These are phyloP conservation scores for Lepisosteus osseus DNA, from an alignment of 2,113 vertebrate genomes.

Conservation along the genomic window DNA sequence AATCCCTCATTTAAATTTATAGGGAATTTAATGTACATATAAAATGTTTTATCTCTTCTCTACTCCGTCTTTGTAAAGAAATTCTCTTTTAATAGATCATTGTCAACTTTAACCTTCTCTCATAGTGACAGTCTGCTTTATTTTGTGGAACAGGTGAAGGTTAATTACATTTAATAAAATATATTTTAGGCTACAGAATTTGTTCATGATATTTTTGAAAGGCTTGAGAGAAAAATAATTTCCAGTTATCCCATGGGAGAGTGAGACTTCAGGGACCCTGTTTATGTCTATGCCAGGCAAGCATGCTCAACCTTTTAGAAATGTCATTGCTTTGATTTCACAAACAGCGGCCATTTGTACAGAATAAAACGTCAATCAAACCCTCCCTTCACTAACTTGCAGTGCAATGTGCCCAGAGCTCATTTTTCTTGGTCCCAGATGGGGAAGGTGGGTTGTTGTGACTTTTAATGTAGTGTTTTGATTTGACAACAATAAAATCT, in stretches of 20 bases:
- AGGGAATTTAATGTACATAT: too few relatives aligned
- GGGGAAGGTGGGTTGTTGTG: background rate
- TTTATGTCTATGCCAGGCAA: background rate
- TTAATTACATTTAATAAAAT: too few relatives aligned
- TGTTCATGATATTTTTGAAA: too few relatives aligned
- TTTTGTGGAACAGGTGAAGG: too few relatives aligned
- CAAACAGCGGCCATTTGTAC: background rate
- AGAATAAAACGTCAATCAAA: background rate
- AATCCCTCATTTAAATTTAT: too few relatives aligned
- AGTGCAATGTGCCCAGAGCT: background rate
- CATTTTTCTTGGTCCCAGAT: background rate
- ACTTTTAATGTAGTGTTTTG: background rate
- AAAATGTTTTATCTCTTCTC: too few relatives aligned
- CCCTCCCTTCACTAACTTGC: background rate
- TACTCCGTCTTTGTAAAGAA: too few relatives aligned
- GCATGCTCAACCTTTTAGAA: background rate
- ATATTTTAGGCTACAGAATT: too few relatives aligned
- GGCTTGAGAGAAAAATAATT: background rate
- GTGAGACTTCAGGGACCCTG: background rate
- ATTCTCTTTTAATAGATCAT: too few relatives aligned
- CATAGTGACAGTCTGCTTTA: too few relatives aligned
- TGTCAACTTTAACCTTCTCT: too few relatives aligned
- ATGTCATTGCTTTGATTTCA: background rate
- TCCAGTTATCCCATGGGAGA: background rate
- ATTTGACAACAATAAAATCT: background rate